Evolutionary conservation across 2,888 invertebrate genomes (phyloP).

Genomic region (Drosophila gaucha): DNA sequence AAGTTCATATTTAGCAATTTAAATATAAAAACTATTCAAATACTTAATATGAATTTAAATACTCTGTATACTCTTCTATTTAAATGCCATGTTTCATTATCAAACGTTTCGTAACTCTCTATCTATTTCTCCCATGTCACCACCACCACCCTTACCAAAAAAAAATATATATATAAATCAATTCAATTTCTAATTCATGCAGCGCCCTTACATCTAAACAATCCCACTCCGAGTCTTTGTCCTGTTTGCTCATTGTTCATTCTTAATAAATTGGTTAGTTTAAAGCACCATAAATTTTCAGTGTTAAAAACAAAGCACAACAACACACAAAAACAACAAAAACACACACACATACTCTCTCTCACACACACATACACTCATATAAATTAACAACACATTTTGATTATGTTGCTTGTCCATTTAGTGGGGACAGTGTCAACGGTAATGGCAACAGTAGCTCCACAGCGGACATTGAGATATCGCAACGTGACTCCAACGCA

Average conservation of each 20-base stretch:
- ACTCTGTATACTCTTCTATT: slow-evolving; percentile 59
- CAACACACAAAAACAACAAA: slow-evolving; percentile 13
- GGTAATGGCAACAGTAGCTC: slow-evolving; percentile 58
- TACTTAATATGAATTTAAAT: slow-evolving; percentile 73
- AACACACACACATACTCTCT: slow-evolving; percentile 20
- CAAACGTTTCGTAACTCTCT: slow-evolving; percentile 53
- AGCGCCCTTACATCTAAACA: slow-evolving; percentile 59
- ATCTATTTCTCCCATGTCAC: slow-evolving; percentile 49
- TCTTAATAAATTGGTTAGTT: slow-evolving; percentile 67
- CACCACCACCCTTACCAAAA: slow-evolving; percentile 12
- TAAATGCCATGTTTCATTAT: slow-evolving; percentile 61
- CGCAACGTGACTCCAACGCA: slow-evolving; percentile 55
- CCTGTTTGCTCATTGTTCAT: slow-evolving; percentile 61
- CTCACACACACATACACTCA: slow-evolving; percentile 11
- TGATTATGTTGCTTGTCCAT: slow-evolving; percentile 68
- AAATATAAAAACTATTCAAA: slow-evolving; percentile 53
- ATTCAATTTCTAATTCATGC: slow-evolving; percentile 63
- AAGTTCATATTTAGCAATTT: slow-evolving; percentile 53
- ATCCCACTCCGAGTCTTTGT: slow-evolving; percentile 44
- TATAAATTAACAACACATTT: slow-evolving; percentile 40
- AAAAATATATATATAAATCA: slow-evolving; percentile 5
- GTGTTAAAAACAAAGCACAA: slow-evolving; percentile 47
- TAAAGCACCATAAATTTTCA: slow-evolving; percentile 57
- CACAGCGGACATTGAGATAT: slow-evolving; percentile 80
- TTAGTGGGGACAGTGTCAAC: slow-evolving; percentile 71